A percentile compares a stretch with the other conserved stretches of the same genome.
phyloP scores from a whole-genome alignment of 2,113 vertebrate genomes.

The Chinchilla lanigera region DNA sequence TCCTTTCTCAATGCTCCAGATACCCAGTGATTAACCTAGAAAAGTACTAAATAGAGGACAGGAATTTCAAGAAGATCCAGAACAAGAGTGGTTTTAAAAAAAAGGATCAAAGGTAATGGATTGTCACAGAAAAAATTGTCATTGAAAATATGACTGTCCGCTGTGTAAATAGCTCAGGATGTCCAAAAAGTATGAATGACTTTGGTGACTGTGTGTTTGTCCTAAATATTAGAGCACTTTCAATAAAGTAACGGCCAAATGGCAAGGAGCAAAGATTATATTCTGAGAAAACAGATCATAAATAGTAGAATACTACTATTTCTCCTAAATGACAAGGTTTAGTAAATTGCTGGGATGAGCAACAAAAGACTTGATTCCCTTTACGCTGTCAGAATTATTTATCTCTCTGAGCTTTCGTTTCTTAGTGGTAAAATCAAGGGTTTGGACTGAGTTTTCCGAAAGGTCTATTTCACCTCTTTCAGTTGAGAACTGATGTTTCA shows the following conservation, averaged over 20 bases:
- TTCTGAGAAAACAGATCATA: not conserved
- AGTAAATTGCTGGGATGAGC: not conserved
- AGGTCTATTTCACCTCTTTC: not conserved
- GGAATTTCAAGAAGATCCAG: not conserved
- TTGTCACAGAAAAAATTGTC: not conserved
- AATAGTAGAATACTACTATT: not conserved
- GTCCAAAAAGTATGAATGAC: not conserved
- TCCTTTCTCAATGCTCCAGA: not conserved
- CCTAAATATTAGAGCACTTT: not conserved
- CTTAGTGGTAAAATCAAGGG: conserved; percentile 31
- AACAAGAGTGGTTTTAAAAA: not conserved
- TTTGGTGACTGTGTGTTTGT: not conserved
- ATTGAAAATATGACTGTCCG: not conserved
- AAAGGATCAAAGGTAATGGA: not conserved
- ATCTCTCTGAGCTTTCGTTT: not conserved
- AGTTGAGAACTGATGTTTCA: not conserved
- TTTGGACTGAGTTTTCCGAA: not conserved
- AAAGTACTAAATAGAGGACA: not conserved
- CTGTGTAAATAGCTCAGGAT: not conserved
- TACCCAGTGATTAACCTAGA: not conserved
- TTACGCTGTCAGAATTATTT: not conserved
- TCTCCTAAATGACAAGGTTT: not conserved
- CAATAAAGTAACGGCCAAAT: not conserved
- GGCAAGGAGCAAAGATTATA: not conserved
- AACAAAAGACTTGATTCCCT: not conserved